Base-by-base conservation (phyloP, 2,888 invertebrate species). In the Neria commutata region DNA sequence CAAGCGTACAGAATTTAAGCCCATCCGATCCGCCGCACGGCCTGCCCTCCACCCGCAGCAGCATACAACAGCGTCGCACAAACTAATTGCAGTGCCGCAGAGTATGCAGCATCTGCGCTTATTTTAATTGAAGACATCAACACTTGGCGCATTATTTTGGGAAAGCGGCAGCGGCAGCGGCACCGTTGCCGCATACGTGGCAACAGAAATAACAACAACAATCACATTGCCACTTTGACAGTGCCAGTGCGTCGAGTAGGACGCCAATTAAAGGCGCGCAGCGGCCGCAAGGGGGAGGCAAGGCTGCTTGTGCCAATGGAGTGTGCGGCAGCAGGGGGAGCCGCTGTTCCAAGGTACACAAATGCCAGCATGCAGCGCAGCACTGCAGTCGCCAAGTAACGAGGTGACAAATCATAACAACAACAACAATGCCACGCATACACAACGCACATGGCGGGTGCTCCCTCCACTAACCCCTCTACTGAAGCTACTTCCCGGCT, bases 91-190 rank as follows among this genome's bases (percentile, higher is more conserved):
- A 72, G 68, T n/a, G n/a, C n/a, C 70, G 65, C 69, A 73, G 71
- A n/a, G 69, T 60, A 68, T 68, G 70, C 70, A 72, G 70, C 71
- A 68, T 72, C 74, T 72, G 70, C 69, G 72, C 71, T 70, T 74
- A 63, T 70, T 68, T 76, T 78, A 78, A 78, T 78, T 78, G 78
- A 78, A 78, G 74, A 76, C 78, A 78, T 78, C 78, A 78, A 78
- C 71, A 72, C 71, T 66, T 21, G 42, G 42, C 19, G 21, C 21
- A 42, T 42, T 37, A 11, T 42, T 42, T 42, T 17, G 17, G 42
- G 42, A 14, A 21, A 14, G 42, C 19, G 14, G 42, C 5, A 6
- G 42, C 42, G 6, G 5, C 42, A 42, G 4, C 14, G 42, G 21
- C 19, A 17, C 17, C n/a, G n/a, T n/a, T n/a, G n/a, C n/a, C n/a